Percentiles rank a stretch among this genome's conserved stretches.
These are phyloP conservation scores for Aphaenogaster rudis DNA, from an alignment of 1,140 invertebrate genomes.

Conservation along the genomic window DNA sequence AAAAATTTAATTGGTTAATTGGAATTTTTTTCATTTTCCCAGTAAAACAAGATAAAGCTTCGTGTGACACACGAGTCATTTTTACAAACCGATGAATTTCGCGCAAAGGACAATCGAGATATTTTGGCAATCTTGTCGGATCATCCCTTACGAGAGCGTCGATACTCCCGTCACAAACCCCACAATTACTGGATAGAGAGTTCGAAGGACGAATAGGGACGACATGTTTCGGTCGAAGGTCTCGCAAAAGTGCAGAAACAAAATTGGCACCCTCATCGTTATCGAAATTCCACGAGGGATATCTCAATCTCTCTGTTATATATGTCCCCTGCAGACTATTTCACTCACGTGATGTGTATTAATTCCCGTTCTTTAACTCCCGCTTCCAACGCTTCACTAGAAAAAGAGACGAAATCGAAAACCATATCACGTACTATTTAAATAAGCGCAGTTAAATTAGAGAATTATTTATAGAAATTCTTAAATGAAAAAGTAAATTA, in stretches of 20 bases:
- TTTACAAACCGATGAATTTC: slow-evolving; percentile 5
- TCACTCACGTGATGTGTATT: slow-evolving; percentile 17
- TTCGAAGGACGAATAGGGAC: slow-evolving; percentile 19
- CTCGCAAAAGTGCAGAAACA: slow-evolving; percentile 37
- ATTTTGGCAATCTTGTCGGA: slow-evolving; percentile 33
- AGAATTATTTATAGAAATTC: neutral
- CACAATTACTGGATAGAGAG: slow-evolving; percentile 8
- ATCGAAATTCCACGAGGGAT: slow-evolving; percentile 37
- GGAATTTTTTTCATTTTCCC: neutral
- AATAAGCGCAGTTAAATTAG: neutral
- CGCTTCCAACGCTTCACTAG: neutral
- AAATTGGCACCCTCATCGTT: slow-evolving; percentile 39
- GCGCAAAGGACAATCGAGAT: neutral
- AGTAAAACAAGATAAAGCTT: neutral
- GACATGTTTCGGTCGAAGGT: slow-evolving; percentile 28
- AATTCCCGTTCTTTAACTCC: neutral
- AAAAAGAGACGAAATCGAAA: neutral
- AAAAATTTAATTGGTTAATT: neutral
- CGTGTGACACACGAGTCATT: neutral
- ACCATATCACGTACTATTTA: neutral
- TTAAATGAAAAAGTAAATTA: slow-evolving; percentile 17
- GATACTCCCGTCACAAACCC: slow-evolving; percentile 23
- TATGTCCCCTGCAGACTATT: neutral
- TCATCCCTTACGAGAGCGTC: neutral
- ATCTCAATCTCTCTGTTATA: slow-evolving; percentile 18